Conservation (phyloP, 2,888 invertebrate genomes). For the Oconnorella tubifera region DNA sequence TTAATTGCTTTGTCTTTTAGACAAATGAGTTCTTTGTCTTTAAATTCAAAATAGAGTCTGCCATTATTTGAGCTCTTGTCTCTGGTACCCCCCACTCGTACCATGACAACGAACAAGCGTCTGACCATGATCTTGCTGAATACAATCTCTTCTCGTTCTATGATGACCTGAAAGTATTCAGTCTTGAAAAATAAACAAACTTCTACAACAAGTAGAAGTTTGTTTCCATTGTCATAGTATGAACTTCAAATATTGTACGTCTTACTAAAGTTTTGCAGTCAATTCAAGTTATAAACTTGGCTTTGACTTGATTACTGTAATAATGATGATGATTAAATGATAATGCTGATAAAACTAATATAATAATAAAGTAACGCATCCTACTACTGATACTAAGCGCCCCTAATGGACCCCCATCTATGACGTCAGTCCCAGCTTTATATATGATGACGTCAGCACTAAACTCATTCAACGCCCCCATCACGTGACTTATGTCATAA, state of each 20-base stretch:
- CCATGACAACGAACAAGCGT: constrained; percentile 76
- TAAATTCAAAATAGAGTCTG: constrained; percentile 78
- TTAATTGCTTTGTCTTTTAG: too few species aligned
- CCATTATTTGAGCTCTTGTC: constrained; percentile 73
- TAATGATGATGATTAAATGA: too few species aligned
- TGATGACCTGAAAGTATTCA: constrained; percentile 74
- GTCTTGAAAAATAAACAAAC: too few species aligned
- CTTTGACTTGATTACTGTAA: too few species aligned
- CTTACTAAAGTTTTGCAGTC: too few species aligned
- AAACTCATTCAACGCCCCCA: constrained; percentile 63
- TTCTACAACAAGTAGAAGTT: too few species aligned
- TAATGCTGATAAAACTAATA: too few species aligned
- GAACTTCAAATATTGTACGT: too few species aligned
- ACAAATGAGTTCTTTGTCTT: background rate
- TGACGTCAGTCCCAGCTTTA: constrained; percentile 86
- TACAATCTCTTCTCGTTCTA: constrained; percentile 77
- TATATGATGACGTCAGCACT: constrained; percentile 76
- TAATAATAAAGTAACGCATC: too few species aligned
- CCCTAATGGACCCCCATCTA: constrained; percentile 76
- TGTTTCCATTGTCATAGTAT: too few species aligned
- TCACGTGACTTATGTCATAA: constrained; percentile 69
- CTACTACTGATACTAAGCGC: constrained; percentile 64
- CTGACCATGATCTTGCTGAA: constrained; percentile 66
- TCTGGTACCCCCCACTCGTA: constrained; percentile 81
- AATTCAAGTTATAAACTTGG: too few species aligned